Conservation (phyloP, 2,113 vertebrate genomes). For the Chlorocebus sabaeus region DNA sequence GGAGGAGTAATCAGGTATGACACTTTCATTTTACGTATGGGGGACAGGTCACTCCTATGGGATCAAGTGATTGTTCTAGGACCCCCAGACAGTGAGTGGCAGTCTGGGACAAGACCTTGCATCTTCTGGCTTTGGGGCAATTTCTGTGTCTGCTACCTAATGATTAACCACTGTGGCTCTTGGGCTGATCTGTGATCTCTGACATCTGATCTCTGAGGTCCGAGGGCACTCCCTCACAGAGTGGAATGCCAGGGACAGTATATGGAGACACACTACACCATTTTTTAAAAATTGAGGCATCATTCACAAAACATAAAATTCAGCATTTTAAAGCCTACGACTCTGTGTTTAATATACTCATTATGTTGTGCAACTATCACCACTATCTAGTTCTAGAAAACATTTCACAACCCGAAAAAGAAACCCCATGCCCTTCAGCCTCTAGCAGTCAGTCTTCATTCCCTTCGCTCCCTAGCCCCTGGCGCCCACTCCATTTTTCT, state of each 20-base stretch:
- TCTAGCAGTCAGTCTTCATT: background rate
- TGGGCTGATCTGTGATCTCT: background rate
- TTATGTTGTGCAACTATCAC: background rate
- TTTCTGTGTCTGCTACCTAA: background rate
- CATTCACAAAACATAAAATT: background rate
- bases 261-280: background rate
- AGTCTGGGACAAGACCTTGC: rapidly evolving
- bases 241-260: background rate
- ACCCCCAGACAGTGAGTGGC: background rate
- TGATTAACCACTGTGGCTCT: background rate
- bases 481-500: background rate
- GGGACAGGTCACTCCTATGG: background rate
- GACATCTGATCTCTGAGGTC: background rate
- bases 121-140: background rate
- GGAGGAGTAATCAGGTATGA: background rate
- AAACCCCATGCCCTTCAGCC: background rate
- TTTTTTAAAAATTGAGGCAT: background rate
- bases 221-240: background rate
- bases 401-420: background rate
- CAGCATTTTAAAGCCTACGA: background rate
- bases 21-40: background rate
- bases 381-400: background rate
- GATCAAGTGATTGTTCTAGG: background rate
- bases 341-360: background rate
- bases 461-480: background rate